These are phyloP conservation scores for Epizoanthus scotinus DNA, from an alignment of 92 coral and sea anemone genomes.

Conservation along the genomic window DNA sequence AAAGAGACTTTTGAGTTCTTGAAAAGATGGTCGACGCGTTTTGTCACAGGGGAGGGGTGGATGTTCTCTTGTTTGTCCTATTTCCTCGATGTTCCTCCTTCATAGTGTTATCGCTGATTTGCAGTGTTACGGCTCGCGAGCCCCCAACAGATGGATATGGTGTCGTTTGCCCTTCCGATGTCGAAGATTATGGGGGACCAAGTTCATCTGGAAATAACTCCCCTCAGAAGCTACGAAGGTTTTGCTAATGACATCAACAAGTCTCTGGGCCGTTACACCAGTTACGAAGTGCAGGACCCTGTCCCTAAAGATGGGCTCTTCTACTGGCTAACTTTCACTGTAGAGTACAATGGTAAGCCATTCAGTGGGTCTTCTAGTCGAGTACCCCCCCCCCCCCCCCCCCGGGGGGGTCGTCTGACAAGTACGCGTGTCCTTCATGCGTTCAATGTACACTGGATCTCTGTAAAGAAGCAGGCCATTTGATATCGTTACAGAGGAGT, in stretches of 20 bases:
- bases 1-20: too few relatives aligned
- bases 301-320: conserved; percentile 39
- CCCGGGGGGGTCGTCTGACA: too few relatives aligned
- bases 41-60: too few relatives aligned
- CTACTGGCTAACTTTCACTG: conserved; percentile 43
- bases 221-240: conserved; percentile 49
- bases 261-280: conserved; percentile 25
- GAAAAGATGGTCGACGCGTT: too few relatives aligned
- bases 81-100: background rate
- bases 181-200: conserved; percentile 59
- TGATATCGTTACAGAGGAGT: too few relatives aligned
- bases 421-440: too few relatives aligned
- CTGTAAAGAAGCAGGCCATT: too few relatives aligned
- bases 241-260: conserved; percentile 49
- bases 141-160: conserved; percentile 49
- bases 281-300: conserved; percentile 10
- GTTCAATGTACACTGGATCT: too few relatives aligned
- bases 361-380: too few relatives aligned
- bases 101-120: background rate
- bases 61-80: background rate
- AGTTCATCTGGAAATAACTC: conserved; percentile 41
- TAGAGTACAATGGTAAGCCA: conserved; percentile 49
- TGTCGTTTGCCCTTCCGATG: conserved; percentile 47
- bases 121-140: conserved; percentile 45
- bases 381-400: too few relatives aligned